Conservation (phyloP, 1,140 invertebrate genomes). For the Augochlora pura region DNA sequence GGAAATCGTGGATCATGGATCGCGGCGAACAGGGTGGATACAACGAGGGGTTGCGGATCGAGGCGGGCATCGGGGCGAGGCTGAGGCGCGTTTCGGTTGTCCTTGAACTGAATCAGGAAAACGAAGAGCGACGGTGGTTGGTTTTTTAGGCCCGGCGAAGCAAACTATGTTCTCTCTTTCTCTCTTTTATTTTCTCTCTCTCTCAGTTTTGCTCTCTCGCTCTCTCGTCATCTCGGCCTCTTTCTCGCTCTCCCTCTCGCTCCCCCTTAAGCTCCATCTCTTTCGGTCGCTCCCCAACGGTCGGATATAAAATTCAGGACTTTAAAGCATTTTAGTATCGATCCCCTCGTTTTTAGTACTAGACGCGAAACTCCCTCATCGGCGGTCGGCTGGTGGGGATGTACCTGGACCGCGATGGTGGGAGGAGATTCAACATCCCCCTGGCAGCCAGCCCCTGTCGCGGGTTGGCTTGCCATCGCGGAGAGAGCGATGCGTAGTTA, state of each 20-base stretch:
- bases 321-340: slow-evolving; percentile 81
- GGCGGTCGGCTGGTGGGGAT: slow-evolving; percentile 72
- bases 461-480: slow-evolving; percentile 60
- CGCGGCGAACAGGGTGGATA: neutral
- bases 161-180: too few relatives aligned
- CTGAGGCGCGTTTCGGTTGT: slow-evolving; percentile 8
- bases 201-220: too few relatives aligned
- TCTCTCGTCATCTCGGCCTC: too few relatives aligned
- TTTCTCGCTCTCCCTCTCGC: too few relatives aligned
- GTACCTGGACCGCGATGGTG: slow-evolving; percentile 73
- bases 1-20: neutral
- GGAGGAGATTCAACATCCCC: slow-evolving; percentile 74
- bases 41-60: neutral
- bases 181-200: too few relatives aligned
- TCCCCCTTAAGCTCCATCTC: too few relatives aligned
- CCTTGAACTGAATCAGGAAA: slow-evolving; percentile 18
- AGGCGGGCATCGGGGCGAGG: neutral
- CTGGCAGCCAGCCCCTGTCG: slow-evolving; percentile 61
- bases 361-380: slow-evolving; percentile 72
- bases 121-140: slow-evolving; percentile 1
- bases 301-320: slow-evolving; percentile 80
- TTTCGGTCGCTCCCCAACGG: slow-evolving; percentile 20
- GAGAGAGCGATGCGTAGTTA: slow-evolving; percentile 71
- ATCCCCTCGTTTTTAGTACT: slow-evolving; percentile 79
- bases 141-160: slow-evolving; percentile 31